phyloP scores from a whole-genome alignment of 2,888 invertebrate genomes.

The Drosophila anceps region DNA sequence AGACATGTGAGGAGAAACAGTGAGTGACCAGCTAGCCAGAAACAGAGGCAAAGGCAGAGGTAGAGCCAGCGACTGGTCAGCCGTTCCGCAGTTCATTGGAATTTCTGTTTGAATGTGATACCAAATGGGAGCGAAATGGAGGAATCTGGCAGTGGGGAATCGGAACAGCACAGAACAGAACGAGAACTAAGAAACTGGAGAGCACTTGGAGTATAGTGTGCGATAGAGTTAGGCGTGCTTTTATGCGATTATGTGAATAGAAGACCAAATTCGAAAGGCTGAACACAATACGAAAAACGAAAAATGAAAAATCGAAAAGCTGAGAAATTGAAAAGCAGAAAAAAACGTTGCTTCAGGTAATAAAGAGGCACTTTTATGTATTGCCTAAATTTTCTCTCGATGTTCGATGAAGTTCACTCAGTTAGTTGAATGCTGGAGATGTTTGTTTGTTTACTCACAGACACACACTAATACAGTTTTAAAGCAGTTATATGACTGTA shows the following conservation, averaged over 20 bases:
- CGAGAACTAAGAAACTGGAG: constrained; percentile 35
- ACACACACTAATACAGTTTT: not conserved
- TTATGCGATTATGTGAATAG: constrained; percentile 14
- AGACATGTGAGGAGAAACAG: constrained; percentile 7
- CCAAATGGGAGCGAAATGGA: constrained; percentile 42
- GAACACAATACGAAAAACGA: constrained; percentile 6
- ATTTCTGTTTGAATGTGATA: constrained; percentile 53
- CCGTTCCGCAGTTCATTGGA: constrained; percentile 55
- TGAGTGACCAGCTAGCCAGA: constrained; percentile 22
- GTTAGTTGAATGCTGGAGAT: constrained; percentile 22
- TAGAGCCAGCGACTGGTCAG: constrained; percentile 46
- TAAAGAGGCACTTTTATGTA: constrained; percentile 9
- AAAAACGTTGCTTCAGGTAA: constrained; percentile 7
- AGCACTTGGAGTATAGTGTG: constrained; percentile 19
- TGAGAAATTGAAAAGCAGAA: constrained; percentile 4
- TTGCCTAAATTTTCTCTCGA: constrained; percentile 17
- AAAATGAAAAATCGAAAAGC: constrained; percentile 1
- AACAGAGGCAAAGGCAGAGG: not conserved
- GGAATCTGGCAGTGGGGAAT: constrained; percentile 35
- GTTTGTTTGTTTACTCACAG: constrained; percentile 32
- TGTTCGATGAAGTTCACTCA: constrained; percentile 9
- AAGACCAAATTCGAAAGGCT: constrained; percentile 8
- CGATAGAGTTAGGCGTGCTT: not conserved
- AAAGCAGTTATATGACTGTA: constrained; percentile 40
- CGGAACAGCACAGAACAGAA: constrained; percentile 19